These are phyloP conservation scores for Coluber constrictor DNA, from an alignment of 2,797 vertebrate species.

Conservation along the genomic window DNA sequence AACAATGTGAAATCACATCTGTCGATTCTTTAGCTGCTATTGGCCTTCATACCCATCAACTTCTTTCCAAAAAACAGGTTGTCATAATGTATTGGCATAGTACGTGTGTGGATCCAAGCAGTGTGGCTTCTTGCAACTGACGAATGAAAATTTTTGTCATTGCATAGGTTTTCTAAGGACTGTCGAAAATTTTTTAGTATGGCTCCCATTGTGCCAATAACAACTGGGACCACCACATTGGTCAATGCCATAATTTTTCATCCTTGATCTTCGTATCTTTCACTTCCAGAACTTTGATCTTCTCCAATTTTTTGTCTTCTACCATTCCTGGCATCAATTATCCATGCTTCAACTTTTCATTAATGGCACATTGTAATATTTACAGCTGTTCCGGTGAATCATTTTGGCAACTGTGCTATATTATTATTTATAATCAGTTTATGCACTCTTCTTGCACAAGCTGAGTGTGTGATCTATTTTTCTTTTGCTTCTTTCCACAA, in stretches of 20 bases:
- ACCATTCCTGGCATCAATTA: neutral
- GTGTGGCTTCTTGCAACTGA: neutral
- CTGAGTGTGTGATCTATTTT: neutral
- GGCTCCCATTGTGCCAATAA: neutral
- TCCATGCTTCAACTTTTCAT: neutral
- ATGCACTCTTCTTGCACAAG: neutral
- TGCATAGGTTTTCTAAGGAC: neutral
- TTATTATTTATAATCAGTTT: neutral
- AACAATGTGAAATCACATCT: neutral
- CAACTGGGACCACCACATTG: neutral
- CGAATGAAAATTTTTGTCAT: neutral
- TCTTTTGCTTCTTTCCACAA: neutral
- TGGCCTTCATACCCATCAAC: neutral
- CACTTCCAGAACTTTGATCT: neutral
- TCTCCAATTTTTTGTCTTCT: neutral
- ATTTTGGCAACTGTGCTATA: neutral
- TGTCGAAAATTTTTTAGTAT: neutral
- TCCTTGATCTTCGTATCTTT: neutral
- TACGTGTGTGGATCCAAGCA: neutral
- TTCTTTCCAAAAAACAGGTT: neutral
- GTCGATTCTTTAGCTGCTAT: neutral
- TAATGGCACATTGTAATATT: neutral
- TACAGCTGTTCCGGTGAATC: neutral
- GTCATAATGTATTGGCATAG: neutral
- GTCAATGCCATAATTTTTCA: neutral